Evolutionary conservation across 2,113 vertebrate genomes (phyloP).

Genomic region (Marmota flaviventris): DNA sequence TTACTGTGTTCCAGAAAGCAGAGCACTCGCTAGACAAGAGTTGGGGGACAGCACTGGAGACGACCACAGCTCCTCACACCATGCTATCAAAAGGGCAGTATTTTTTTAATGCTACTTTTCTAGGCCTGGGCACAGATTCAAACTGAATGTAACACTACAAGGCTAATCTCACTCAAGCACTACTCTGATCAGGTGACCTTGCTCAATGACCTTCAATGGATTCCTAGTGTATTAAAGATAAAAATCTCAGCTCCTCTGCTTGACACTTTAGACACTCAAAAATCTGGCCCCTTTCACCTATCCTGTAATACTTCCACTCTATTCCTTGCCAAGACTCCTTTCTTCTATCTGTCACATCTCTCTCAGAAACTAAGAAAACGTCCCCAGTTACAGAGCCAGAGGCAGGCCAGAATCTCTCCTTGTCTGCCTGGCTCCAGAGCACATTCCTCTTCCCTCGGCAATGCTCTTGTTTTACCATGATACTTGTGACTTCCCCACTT

Average conservation of each 20-base stretch:
- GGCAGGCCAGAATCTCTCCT: not conserved
- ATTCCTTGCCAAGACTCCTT: not conserved
- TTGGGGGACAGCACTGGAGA: accelerated
- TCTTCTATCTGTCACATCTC: not conserved
- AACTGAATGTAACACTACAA: accelerated
- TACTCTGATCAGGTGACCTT: no score
- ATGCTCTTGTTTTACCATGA: not conserved
- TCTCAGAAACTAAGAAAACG: not conserved
- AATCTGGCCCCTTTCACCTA: not conserved
- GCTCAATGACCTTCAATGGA: not conserved
- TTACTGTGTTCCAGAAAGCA: not conserved
- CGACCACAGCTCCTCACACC: accelerated
- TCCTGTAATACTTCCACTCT: not conserved
- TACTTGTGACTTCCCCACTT: not conserved
- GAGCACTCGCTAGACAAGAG: not conserved
- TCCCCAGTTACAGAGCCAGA: not conserved
- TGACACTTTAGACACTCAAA: not conserved
- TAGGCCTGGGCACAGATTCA: not conserved
- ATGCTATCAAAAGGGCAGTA: not conserved
- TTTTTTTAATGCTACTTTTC: not conserved
- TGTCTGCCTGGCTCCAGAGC: not conserved
- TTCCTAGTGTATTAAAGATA: not conserved
- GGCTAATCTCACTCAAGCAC: not conserved
- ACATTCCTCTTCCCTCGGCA: not conserved
- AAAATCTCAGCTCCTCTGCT: not conserved